Conservation (phyloP, 2,888 invertebrate species). For the Mantis religiosa region DNA sequence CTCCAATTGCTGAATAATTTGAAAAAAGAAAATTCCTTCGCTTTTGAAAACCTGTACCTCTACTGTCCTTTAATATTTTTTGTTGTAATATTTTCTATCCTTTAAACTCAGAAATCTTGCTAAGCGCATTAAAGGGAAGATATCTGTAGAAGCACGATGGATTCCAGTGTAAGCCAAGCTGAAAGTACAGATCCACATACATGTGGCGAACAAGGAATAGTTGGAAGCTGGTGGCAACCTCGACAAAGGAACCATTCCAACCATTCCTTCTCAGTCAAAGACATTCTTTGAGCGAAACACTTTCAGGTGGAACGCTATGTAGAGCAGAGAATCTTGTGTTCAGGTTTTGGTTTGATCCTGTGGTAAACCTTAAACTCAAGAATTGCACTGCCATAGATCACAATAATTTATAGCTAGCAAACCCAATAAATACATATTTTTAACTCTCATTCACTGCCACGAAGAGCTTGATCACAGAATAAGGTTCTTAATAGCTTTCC, state of each 20-base stretch:
- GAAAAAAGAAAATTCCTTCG: too few species aligned
- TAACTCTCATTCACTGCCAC: too few species aligned
- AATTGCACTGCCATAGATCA: too few species aligned
- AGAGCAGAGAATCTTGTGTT: not conserved
- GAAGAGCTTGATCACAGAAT: too few species aligned
- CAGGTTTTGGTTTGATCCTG: not conserved
- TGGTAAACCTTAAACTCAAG: too few species aligned
- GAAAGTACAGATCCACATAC: not conserved
- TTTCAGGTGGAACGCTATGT: not conserved
- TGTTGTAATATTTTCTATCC: not conserved
- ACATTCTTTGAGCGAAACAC: not conserved
- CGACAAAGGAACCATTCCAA: not conserved
- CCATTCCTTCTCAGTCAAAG: not conserved
- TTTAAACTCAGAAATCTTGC: not conserved
- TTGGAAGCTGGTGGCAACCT: not conserved
- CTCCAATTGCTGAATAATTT: too few species aligned
- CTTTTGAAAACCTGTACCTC: too few species aligned
- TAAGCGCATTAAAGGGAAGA: not conserved
- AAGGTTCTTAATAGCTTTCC: too few species aligned
- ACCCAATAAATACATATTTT: too few species aligned
- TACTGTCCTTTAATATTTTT: too few species aligned
- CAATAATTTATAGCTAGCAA: too few species aligned
- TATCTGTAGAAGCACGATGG: not conserved
- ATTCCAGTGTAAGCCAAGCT: not conserved
- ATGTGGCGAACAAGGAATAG: not conserved